A percentile compares a stretch with the other conserved stretches of the same genome.
phyloP scores from a whole-genome alignment of 1,140 invertebrate genomes.

The Artemia franciscana region DNA sequence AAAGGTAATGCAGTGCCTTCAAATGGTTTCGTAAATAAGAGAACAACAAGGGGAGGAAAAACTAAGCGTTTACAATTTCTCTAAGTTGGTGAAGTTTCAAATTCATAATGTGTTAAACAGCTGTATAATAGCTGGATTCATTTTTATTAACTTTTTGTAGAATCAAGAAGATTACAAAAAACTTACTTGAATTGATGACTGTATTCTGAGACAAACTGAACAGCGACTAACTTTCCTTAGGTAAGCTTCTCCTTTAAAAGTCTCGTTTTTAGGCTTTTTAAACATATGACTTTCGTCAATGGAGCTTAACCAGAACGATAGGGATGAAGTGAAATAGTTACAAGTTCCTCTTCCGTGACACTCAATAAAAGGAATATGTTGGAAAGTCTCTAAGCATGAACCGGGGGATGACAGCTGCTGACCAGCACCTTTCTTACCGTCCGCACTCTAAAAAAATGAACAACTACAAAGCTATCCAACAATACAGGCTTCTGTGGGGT shows the following conservation, averaged over 20 bases:
- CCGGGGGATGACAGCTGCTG: constrained; percentile 26
- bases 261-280: constrained; percentile 21
- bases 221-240: constrained; percentile 21
- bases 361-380: constrained; percentile 5
- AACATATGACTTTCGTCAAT: constrained; percentile 24
- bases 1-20: no score
- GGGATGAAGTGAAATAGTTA: constrained; percentile 25
- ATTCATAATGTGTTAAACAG: no score
- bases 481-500: no score
- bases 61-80: no score
- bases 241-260: constrained; percentile 24
- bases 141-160: no score
- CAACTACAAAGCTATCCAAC: no score
- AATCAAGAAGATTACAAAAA: no score
- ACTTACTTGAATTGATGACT: no score
- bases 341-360: constrained; percentile 21
- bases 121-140: no score
- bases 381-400: constrained; percentile 26
- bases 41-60: no score
- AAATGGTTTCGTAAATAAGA: no score
- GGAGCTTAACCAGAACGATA: constrained; percentile 26
- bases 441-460: constrained; percentile 20
- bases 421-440: constrained; percentile 27
- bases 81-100: no score
- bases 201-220: background rate